Evolutionary conservation across 2,113 vertebrate species (phyloP).

Genomic region (Numenius arquata): DNA sequence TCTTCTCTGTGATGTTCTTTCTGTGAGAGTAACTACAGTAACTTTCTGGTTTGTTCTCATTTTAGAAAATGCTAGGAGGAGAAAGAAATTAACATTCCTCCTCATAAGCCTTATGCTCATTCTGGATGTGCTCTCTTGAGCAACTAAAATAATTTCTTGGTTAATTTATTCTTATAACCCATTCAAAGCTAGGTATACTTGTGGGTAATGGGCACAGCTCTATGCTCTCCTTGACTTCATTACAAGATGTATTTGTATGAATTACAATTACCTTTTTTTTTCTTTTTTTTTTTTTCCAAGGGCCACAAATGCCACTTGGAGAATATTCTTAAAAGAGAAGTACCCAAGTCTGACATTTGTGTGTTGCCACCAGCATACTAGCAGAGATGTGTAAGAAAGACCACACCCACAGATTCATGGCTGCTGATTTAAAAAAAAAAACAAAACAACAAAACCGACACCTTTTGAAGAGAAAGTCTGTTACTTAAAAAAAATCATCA

Average conservation of each 20-base stretch:
- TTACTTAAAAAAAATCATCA: neutral
- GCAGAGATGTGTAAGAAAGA: neutral
- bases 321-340: neutral
- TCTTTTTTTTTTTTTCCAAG: neutral
- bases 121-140: neutral
- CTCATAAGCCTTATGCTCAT: neutral
- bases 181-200: neutral
- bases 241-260: neutral
- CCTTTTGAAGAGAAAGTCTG: neutral
- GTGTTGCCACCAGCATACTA: neutral
- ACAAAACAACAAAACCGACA: neutral
- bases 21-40: neutral
- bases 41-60: neutral
- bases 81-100: neutral
- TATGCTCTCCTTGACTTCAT: neutral
- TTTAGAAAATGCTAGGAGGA: neutral
- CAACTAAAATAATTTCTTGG: neutral
- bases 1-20: neutral
- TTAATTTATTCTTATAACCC: neutral
- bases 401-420: neutral
- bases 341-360: neutral
- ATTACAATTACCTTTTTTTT: neutral
- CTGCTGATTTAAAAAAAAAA: neutral
- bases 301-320: neutral
- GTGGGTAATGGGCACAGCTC: neutral